phyloP scores from a whole-genome alignment of 2,888 invertebrate genomes.

The Uropetala carovei region DNA sequence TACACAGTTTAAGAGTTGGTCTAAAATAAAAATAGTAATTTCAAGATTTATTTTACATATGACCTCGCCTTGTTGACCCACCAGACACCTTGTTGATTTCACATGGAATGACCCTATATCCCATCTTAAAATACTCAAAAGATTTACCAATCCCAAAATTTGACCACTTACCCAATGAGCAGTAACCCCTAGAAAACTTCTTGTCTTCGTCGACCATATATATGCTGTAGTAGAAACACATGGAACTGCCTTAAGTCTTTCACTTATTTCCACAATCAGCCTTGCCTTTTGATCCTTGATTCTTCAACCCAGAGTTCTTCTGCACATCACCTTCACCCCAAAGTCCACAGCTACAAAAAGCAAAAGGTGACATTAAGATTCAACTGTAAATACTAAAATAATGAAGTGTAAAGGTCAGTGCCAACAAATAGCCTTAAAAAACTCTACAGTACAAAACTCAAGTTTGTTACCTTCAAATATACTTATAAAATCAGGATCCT shows the following conservation, averaged over 20 bases:
- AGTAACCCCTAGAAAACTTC: conserved; percentile 17
- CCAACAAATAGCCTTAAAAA: not conserved
- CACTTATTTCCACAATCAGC: not conserved
- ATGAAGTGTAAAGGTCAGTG: not conserved
- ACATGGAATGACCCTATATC: too few species aligned
- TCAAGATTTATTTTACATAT: too few species aligned
- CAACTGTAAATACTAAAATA: not conserved
- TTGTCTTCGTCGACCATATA: conserved; percentile 8
- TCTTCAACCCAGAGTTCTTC: not conserved
- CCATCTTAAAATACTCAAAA: not conserved
- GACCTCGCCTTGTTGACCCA: too few species aligned
- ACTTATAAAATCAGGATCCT: not conserved
- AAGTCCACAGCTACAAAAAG: not conserved
- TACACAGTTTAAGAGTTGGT: too few species aligned
- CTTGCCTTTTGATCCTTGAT: not conserved
- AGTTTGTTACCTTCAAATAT: conserved; percentile 21
- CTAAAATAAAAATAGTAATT: too few species aligned
- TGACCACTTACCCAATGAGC: conserved; percentile 36
- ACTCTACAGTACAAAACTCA: not conserved
- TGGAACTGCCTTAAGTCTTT: not conserved
- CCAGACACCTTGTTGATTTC: too few species aligned
- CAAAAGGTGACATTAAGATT: too few species aligned
- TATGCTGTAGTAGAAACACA: conserved; percentile 14
- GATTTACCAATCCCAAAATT: too few species aligned
- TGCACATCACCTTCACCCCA: not conserved